These are phyloP conservation scores for Seladonia tumulorum DNA, from an alignment of 2,888 invertebrate species.

Conservation along the genomic window DNA sequence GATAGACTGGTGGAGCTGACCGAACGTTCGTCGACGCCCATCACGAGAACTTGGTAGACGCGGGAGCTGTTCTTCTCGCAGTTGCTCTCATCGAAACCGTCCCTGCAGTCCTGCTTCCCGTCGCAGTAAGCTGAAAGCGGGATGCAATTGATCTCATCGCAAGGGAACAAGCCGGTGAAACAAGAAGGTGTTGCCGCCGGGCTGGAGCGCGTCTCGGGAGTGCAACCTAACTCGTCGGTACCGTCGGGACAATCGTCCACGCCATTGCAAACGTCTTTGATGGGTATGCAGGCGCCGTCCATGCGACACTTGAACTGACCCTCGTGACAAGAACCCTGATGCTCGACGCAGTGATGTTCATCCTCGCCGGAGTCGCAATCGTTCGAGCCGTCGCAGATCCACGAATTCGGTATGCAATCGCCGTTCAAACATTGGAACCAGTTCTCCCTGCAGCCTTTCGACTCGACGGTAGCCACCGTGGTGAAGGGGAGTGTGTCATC, in stretches of 20 bases:
- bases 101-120: slow-evolving; percentile 89
- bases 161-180: slow-evolving; percentile 86
- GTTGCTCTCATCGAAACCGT: slow-evolving; percentile 90
- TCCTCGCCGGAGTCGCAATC: slow-evolving; percentile 88
- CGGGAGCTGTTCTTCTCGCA: slow-evolving; percentile 85
- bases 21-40: slow-evolving; percentile 88
- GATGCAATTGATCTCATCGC: slow-evolving; percentile 87
- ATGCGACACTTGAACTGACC: slow-evolving; percentile 87
- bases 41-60: slow-evolving; percentile 86
- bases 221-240: slow-evolving; percentile 85
- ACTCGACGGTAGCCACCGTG: slow-evolving; percentile 68
- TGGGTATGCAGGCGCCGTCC: slow-evolving; percentile 88
- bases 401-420: slow-evolving; percentile 87
- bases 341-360: slow-evolving; percentile 83
- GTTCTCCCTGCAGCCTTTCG: slow-evolving; percentile 85
- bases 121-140: slow-evolving; percentile 88
- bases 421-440: slow-evolving; percentile 87
- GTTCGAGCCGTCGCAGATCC: slow-evolving; percentile 87
- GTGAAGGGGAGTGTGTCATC: slow-evolving; percentile 56
- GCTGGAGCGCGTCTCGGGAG: slow-evolving; percentile 72
- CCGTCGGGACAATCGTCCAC: slow-evolving; percentile 86
- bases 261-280: slow-evolving; percentile 85
- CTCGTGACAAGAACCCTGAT: slow-evolving; percentile 79
- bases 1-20: slow-evolving; percentile 88
- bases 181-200: slow-evolving; percentile 85